A percentile compares a stretch with the other conserved stretches of the same genome.
These are phyloP conservation scores for Plotosus lineatus DNA, from an alignment of 2,113 vertebrate species.

Conservation along the genomic window DNA sequence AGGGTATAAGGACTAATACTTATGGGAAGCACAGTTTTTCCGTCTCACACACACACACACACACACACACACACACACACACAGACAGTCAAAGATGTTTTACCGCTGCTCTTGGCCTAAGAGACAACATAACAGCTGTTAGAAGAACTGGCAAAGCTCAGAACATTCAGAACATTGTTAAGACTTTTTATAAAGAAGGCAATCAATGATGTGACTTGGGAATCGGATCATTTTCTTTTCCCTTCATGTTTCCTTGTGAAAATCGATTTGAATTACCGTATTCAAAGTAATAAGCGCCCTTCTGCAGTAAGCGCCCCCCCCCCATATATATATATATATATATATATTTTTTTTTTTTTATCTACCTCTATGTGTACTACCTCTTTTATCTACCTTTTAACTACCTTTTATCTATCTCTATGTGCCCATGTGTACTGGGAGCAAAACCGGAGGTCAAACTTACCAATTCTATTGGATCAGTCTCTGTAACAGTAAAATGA, in stretches of 20 bases:
- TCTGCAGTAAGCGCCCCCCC: too few relatives aligned
- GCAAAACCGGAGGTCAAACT: too few relatives aligned
- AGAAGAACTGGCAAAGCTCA: constrained; percentile 37
- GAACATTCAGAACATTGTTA: constrained; percentile 49
- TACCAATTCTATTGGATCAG: too few relatives aligned
- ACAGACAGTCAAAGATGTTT: constrained; percentile 22
- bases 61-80: constrained; percentile 20
- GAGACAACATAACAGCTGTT: constrained; percentile 64
- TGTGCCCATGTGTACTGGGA: too few relatives aligned
- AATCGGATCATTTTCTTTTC: constrained; percentile 26
- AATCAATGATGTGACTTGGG: constrained; percentile 40
- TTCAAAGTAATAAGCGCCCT: too few relatives aligned
- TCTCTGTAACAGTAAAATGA: too few relatives aligned
- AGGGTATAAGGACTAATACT: constrained; percentile 54
- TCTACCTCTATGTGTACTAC: too few relatives aligned
- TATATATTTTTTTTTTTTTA: too few relatives aligned
- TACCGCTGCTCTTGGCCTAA: neutral
- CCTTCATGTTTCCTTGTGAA: neutral
- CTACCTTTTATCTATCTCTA: too few relatives aligned
- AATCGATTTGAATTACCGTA: too few relatives aligned
- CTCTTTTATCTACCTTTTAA: too few relatives aligned
- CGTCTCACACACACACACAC: constrained; percentile 24
- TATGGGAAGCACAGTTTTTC: constrained; percentile 55
- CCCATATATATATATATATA: too few relatives aligned
- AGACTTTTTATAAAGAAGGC: constrained; percentile 54